phyloP scores from a whole-genome alignment of 2,888 invertebrate species.

The Parasteatoda lunata region DNA sequence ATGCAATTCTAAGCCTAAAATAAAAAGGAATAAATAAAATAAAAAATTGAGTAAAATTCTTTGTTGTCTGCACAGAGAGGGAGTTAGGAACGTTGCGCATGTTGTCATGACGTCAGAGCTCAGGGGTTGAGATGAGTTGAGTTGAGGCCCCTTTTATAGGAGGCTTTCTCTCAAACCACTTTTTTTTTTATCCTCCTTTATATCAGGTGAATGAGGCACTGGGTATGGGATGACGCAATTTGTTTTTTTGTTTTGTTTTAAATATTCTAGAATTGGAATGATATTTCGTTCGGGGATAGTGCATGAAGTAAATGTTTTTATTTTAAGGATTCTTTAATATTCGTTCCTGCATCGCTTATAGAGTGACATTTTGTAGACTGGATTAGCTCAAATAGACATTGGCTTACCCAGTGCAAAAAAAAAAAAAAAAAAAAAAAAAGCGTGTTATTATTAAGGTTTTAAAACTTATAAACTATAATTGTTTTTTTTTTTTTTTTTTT shows the following conservation, averaged over 20 bases:
- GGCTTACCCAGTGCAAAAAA: too few relatives aligned
- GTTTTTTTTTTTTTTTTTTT: too few relatives aligned
- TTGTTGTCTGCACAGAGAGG: slow-evolving; percentile 48
- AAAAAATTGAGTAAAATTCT: slow-evolving; percentile 43
- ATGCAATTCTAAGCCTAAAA: not conserved
- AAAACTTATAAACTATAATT: too few relatives aligned
- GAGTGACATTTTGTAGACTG: too few relatives aligned
- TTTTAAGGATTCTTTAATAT: not conserved
- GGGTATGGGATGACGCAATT: slow-evolving; percentile 65
- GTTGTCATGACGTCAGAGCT: slow-evolving; percentile 61
- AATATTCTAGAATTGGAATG: slow-evolving; percentile 50
- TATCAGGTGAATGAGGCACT: slow-evolving; percentile 61
- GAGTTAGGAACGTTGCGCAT: slow-evolving; percentile 25
- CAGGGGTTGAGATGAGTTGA: slow-evolving; percentile 20
- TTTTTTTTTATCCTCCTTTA: slow-evolving; percentile 26
- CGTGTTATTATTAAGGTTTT: too few relatives aligned
- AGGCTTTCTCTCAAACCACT: slow-evolving; percentile 22
- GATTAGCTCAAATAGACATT: too few relatives aligned
- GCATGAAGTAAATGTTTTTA: not conserved
- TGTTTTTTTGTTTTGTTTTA: slow-evolving; percentile 64
- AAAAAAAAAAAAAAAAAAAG: too few relatives aligned
- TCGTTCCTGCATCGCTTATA: not conserved
- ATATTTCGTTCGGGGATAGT: slow-evolving; percentile 12
- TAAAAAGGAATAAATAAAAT: slow-evolving; percentile 21
- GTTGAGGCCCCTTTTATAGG: slow-evolving; percentile 42